A percentile compares a stretch with the other conserved stretches of the same genome.
These are phyloP conservation scores for Choreutis nemorana DNA, from an alignment of 2,888 invertebrate genomes.

Conservation along the genomic window DNA sequence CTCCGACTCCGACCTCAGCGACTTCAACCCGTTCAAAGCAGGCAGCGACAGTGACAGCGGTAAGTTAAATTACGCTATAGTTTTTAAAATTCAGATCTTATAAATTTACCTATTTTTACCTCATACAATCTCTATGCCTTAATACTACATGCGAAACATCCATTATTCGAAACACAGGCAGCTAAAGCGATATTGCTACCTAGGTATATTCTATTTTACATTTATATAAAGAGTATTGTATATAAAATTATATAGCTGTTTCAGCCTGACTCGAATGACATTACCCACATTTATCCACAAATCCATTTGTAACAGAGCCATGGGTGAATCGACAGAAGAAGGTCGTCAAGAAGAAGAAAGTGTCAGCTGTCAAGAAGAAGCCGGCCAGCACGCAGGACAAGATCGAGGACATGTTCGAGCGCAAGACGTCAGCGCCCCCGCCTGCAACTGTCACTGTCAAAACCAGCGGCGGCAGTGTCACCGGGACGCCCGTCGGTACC, in stretches of 20 bases:
- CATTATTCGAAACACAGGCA: too few species aligned
- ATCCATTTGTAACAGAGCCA: constrained; percentile 71
- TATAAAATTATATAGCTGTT: background rate
- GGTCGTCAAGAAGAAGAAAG: constrained; percentile 69
- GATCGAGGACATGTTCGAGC: constrained; percentile 73
- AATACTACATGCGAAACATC: too few species aligned
- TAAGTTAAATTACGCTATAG: constrained; percentile 15
- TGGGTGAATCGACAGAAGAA: constrained; percentile 78
- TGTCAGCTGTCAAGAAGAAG: constrained; percentile 61
- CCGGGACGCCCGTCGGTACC: constrained; percentile 54
- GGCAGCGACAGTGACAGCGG: constrained; percentile 84
- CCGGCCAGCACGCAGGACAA: constrained; percentile 78
- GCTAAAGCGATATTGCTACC: too few species aligned
- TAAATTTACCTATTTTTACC: too few species aligned
- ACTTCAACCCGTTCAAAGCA: constrained; percentile 88
- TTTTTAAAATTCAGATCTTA: too few species aligned
- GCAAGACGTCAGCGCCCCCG: constrained; percentile 36
- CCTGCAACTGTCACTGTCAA: constrained; percentile 17
- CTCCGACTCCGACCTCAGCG: constrained; percentile 65
- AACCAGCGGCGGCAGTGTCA: constrained; percentile 34
- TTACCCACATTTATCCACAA: background rate
- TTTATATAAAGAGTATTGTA: too few species aligned
- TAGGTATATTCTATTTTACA: too few species aligned
- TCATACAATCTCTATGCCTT: too few species aligned
- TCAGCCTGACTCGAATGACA: background rate